Evolutionary conservation across 2,888 invertebrate species (phyloP).

Genomic region (Noctua comes): DNA sequence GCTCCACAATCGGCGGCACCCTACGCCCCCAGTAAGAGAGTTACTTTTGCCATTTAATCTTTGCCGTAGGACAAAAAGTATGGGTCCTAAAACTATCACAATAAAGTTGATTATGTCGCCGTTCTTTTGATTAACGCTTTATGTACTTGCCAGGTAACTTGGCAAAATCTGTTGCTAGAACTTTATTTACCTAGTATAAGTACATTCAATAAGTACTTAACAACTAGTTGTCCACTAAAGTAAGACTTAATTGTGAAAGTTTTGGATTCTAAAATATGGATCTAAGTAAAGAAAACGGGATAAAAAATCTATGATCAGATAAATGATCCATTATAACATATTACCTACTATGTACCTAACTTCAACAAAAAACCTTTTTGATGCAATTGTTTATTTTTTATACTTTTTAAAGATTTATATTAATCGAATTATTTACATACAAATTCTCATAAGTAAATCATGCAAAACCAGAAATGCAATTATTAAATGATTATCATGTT

Average conservation of each 20-base stretch:
- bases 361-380: slow-evolving; percentile 24
- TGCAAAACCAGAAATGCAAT: slow-evolving; percentile 4
- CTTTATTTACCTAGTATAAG: neutral
- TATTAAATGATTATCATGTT: slow-evolving; percentile 13
- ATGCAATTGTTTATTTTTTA: slow-evolving; percentile 40
- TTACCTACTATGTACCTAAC: slow-evolving; percentile 18
- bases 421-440: slow-evolving; percentile 9
- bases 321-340: slow-evolving; percentile 1
- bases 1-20: slow-evolving; percentile 71
- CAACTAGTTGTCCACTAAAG: slow-evolving; percentile 1
- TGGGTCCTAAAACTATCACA: slow-evolving; percentile 49
- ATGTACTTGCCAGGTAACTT: neutral
- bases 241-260: slow-evolving; percentile 48
- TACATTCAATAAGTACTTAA: neutral
- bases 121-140: slow-evolving; percentile 16
- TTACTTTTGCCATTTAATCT: slow-evolving; percentile 86
- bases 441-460: neutral
- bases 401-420: slow-evolving; percentile 19
- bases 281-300: slow-evolving; percentile 18
- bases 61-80: neutral
- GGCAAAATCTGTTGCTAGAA: neutral
- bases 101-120: neutral
- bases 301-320: slow-evolving; percentile 11
- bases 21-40: slow-evolving; percentile 89
- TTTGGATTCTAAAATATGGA: slow-evolving; percentile 37